Percentiles rank a stretch among this genome's conserved stretches.
Evolutionary conservation across 2,888 invertebrate genomes (phyloP).

Genomic region (Nymphalis polychloros): DNA sequence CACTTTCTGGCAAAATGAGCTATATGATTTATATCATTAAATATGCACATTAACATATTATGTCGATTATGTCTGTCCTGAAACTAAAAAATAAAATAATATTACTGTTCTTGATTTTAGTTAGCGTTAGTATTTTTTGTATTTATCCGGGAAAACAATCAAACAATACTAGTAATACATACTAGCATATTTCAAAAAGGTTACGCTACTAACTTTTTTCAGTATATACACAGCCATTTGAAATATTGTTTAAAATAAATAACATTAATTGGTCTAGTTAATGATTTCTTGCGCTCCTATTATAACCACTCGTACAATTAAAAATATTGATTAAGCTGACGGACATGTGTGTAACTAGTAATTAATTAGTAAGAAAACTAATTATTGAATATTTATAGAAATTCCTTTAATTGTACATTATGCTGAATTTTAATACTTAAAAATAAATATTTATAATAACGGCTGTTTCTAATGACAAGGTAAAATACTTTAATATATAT

Average conservation of each 20-base stretch:
- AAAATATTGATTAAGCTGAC: background rate
- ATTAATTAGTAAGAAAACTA: slow-evolving; percentile 8
- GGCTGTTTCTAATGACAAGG: slow-evolving; percentile 16
- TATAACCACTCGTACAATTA: background rate
- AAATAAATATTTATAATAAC: slow-evolving; percentile 19
- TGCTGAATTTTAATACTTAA: slow-evolving; percentile 12
- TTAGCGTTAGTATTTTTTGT: no score
- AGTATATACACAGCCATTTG: background rate
- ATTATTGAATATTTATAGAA: slow-evolving; percentile 9
- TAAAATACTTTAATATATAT: slow-evolving; percentile 5
- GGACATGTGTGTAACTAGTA: background rate
- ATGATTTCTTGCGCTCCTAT: background rate
- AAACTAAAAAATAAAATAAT: no score
- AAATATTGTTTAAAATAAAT: background rate
- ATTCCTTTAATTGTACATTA: slow-evolving; percentile 10
- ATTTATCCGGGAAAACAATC: no score
- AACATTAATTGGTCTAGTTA: background rate
- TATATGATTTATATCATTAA: no score
- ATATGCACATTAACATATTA: no score
- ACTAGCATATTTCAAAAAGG: no score
- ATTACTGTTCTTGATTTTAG: no score
- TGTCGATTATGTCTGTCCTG: no score
- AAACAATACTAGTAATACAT: no score
- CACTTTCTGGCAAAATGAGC: no score
- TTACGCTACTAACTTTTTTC: no score